These are phyloP conservation scores for Drosophila burlai DNA, from an alignment of 1,140 invertebrate genomes.

Conservation along the genomic window DNA sequence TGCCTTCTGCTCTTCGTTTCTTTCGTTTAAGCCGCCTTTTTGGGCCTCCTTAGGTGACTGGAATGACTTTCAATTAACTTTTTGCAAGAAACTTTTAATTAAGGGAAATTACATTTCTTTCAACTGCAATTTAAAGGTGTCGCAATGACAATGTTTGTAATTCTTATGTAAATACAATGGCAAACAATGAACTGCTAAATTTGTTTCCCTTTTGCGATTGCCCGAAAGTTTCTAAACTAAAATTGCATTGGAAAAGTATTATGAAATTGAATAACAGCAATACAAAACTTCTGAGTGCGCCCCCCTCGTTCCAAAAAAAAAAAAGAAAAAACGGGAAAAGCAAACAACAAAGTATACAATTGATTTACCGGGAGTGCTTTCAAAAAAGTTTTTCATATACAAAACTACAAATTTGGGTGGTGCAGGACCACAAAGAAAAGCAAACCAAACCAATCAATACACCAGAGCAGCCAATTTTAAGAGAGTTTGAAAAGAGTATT, in stretches of 20 bases:
- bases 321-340: not conserved
- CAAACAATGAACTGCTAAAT: not conserved
- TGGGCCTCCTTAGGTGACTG: conserved; percentile 3
- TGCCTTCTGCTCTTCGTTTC: conserved; percentile 13
- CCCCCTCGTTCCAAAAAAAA: conserved; percentile 6
- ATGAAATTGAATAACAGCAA: conserved; percentile 24
- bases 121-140: conserved; percentile 21
- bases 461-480: not conserved
- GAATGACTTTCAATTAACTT: conserved; percentile 49
- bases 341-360: conserved; percentile 52
- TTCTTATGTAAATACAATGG: not conserved
- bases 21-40: conserved; percentile 9
- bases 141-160: conserved; percentile 3
- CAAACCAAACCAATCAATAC: conserved; percentile 39
- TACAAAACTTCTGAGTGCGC: conserved; percentile 23
- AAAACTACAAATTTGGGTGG: conserved; percentile 39
- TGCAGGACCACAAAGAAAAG: conserved; percentile 8
- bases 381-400: conserved; percentile 39
- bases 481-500: not conserved
- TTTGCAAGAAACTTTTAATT: conserved; percentile 37
- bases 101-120: conserved; percentile 29
- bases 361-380: conserved; percentile 43
- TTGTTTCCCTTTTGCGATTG: not conserved
- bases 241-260: conserved; percentile 33
- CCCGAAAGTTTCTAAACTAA: conserved; percentile 20